A percentile compares a stretch with the other conserved stretches of the same genome.
These are phyloP conservation scores for Hesperophylax magnus DNA, from an alignment of 1,140 invertebrate species.

Conservation along the genomic window DNA sequence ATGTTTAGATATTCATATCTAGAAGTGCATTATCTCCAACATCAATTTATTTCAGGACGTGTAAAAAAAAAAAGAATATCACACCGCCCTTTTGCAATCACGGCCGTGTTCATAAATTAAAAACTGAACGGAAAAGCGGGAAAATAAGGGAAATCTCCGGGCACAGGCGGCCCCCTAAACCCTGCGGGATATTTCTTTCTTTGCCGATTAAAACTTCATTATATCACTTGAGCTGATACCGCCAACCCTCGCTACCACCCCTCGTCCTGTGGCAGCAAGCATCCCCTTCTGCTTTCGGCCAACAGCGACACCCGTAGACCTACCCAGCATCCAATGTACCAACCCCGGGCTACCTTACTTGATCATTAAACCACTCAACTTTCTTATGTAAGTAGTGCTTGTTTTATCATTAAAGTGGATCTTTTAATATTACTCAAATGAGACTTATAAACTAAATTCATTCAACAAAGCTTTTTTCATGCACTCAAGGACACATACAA, in stretches of 20 bases:
- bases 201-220: conserved; percentile 60
- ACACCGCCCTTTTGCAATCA: conserved; percentile 50
- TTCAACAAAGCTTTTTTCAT: no score
- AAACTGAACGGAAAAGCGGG: conserved; percentile 37
- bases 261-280: background rate
- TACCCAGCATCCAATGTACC: no score
- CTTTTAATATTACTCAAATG: no score
- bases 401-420: no score
- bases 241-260: conserved; percentile 16
- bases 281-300: background rate
- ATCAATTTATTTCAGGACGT: background rate
- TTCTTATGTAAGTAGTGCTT: no score
- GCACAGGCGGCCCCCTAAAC: conserved; percentile 31
- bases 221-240: conserved; percentile 59
- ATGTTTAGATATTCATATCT: no score
- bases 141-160: conserved; percentile 51
- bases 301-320: conserved; percentile 23
- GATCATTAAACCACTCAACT: no score
- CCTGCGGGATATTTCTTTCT: conserved; percentile 58
- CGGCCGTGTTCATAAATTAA: conserved; percentile 53
- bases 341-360: no score
- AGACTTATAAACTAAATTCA: no score
- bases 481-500: no score
- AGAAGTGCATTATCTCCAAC: background rate
- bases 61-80: conserved; percentile 2